Conservation (phyloP, 2,888 invertebrate species). For the Flabesymbios commensalis region DNA sequence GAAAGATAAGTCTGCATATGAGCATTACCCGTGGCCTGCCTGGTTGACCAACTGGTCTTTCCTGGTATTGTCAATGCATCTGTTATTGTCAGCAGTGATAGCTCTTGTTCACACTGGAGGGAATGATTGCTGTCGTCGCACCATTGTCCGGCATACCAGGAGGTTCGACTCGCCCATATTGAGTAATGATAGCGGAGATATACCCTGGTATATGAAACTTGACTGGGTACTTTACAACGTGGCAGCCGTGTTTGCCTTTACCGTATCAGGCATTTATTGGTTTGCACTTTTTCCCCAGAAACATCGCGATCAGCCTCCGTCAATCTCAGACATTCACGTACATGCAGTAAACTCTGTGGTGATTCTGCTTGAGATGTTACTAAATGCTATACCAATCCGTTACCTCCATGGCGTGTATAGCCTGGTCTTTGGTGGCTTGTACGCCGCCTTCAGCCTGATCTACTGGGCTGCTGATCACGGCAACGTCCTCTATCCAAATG, state of each 20-base stretch:
- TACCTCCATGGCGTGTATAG: constrained; percentile 47
- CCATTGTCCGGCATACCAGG: background rate
- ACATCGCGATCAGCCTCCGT: background rate
- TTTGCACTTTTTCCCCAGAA: constrained; percentile 10
- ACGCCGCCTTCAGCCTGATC: constrained; percentile 46
- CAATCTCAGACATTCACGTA: constrained; percentile 40
- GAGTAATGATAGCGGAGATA: background rate
- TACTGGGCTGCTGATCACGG: constrained; percentile 48
- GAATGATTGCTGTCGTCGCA: background rate
- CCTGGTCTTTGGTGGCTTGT: constrained; percentile 42
- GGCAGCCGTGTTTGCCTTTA: constrained; percentile 4
- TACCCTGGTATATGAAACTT: constrained; percentile 25
- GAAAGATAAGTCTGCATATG: constrained; percentile 19
- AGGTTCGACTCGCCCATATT: background rate
- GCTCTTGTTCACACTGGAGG: background rate
- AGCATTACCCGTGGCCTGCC: constrained; percentile 38
- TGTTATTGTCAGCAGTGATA: constrained; percentile 25
- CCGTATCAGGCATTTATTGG: constrained; percentile 41
- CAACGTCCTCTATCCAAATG: constrained; percentile 47
- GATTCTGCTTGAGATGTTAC: constrained; percentile 43
- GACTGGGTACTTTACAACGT: constrained; percentile 25
- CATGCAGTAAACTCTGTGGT: constrained; percentile 50
- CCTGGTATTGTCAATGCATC: constrained; percentile 42
- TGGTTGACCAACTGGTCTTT: constrained; percentile 57
- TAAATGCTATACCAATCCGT: constrained; percentile 46